Conservation (phyloP, 1,140 invertebrate species). For the Trichonephila clavata region DNA sequence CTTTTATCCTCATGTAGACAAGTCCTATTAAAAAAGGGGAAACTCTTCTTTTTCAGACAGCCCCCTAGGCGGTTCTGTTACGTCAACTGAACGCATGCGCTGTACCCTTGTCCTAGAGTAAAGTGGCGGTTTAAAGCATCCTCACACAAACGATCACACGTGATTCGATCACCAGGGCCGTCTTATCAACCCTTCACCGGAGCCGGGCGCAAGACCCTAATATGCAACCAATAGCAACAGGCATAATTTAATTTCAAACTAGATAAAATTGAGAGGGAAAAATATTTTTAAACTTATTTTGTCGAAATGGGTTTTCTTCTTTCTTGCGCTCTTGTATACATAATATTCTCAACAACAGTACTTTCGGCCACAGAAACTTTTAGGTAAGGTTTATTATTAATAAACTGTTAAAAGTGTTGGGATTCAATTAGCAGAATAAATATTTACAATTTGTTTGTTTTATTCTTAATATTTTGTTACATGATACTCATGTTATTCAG, state of each 20-base stretch:
- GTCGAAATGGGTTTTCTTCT: slow-evolving; percentile 43
- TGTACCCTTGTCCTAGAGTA: slow-evolving; percentile 31
- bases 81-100: slow-evolving; percentile 44
- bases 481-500: too few relatives aligned
- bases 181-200: not conserved
- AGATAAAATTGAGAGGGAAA: not conserved
- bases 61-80: not conserved
- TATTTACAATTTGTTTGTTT: too few relatives aligned
- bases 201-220: not conserved
- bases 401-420: too few relatives aligned
- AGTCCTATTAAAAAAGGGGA: not conserved
- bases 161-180: slow-evolving; percentile 54
- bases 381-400: slow-evolving; percentile 27
- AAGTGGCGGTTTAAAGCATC: slow-evolving; percentile 72
- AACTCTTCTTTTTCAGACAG: not conserved
- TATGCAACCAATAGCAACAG: not conserved
- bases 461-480: too few relatives aligned
- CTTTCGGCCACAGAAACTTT: slow-evolving; percentile 64
- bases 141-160: slow-evolving; percentile 67
- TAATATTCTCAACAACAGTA: slow-evolving; percentile 56
- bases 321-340: slow-evolving; percentile 7
- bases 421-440: too few relatives aligned
- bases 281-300: slow-evolving; percentile 20
- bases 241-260: slow-evolving; percentile 14
- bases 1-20: not conserved